phyloP scores from a whole-genome alignment of 2,888 invertebrate species.

The Himalopsyche anomala region DNA sequence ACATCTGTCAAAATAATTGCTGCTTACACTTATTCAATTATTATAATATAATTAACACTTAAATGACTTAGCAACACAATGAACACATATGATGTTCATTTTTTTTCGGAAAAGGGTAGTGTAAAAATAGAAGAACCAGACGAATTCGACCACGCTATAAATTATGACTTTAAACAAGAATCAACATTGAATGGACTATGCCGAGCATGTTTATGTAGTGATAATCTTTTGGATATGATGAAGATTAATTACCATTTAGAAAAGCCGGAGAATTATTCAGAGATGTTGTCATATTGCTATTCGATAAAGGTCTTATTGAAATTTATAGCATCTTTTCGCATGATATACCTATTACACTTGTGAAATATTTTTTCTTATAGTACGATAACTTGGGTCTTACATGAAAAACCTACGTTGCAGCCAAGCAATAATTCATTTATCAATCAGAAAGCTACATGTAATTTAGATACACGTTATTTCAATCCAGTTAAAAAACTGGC shows the following conservation, averaged over 20 bases:
- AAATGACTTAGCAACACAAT: no score
- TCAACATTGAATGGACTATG: slow-evolving; percentile 26
- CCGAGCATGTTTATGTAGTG: slow-evolving; percentile 50
- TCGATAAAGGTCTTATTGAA: slow-evolving; percentile 52
- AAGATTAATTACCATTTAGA: slow-evolving; percentile 53
- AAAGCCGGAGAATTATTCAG: slow-evolving; percentile 57
- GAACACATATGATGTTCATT: neutral
- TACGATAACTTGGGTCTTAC: no score
- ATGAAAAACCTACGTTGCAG: no score
- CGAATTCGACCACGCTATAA: slow-evolving; percentile 2
- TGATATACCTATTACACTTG: no score
- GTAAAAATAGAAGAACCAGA: neutral
- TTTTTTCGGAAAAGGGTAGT: neutral
- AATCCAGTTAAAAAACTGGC: no score
- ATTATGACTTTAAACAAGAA: slow-evolving; percentile 34
- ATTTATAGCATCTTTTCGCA: no score
- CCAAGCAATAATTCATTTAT: no score
- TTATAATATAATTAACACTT: no score
- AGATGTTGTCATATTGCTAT: slow-evolving; percentile 55
- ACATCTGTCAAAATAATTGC: no score
- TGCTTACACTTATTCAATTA: no score
- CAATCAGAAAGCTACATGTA: no score
- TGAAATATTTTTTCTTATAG: no score
- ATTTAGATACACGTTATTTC: neutral
- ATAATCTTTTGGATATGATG: slow-evolving; percentile 52